phyloP scores from a whole-genome alignment of 2,797 vertebrate genomes.

The Natrix natrix region DNA sequence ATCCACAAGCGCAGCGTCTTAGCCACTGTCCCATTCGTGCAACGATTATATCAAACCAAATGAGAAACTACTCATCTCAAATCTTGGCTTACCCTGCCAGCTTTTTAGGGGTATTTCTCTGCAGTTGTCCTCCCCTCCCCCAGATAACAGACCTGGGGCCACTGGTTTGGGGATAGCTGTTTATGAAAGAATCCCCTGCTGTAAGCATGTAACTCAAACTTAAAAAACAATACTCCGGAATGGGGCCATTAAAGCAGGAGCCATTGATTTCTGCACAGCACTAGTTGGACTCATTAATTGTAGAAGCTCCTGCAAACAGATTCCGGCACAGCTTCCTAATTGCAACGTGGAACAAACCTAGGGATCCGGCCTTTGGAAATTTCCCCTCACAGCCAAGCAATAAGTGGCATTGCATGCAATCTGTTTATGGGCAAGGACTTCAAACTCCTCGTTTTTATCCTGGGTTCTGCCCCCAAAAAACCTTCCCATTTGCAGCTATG shows the following conservation, averaged over 20 bases:
- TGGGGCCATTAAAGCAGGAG: constrained; percentile 69
- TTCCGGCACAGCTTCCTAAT: constrained; percentile 45
- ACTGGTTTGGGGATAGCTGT: background rate
- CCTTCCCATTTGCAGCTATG: background rate
- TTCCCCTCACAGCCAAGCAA: constrained; percentile 37
- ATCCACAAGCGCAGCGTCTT: no score
- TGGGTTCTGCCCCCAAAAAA: background rate
- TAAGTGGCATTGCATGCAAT: background rate
- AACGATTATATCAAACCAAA: background rate
- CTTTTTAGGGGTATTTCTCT: background rate
- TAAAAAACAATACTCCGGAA: constrained; percentile 61
- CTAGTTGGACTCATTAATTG: constrained; percentile 77
- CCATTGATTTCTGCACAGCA: constrained; percentile 71
- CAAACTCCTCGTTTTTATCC: background rate
- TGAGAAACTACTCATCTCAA: background rate
- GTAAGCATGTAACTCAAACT: constrained; percentile 69
- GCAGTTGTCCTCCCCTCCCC: background rate
- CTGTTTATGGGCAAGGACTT: background rate
- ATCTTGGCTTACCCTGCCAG: background rate
- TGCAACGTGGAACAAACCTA: constrained; percentile 40
- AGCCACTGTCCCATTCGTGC: no score
- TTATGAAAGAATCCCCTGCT: constrained; percentile 63
- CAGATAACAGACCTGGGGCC: background rate
- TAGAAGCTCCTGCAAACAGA: constrained; percentile 68
- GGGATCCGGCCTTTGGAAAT: constrained; percentile 60